phyloP scores from a whole-genome alignment of 2,888 invertebrate genomes.

The Ochropleura leucogaster region DNA sequence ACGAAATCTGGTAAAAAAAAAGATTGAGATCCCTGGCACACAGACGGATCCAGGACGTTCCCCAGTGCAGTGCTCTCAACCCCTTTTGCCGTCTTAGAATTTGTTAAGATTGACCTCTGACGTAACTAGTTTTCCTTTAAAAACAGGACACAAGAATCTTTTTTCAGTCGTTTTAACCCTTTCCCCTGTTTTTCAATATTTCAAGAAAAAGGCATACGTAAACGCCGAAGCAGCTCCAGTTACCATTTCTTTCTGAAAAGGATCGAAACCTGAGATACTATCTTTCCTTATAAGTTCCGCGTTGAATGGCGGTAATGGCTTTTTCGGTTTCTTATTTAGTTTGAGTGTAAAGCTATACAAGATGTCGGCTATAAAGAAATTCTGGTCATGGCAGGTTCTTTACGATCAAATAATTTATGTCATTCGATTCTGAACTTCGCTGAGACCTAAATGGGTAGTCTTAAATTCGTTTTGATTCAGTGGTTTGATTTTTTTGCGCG shows the following conservation, averaged over 20 bases:
- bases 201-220: conserved; percentile 35
- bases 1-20: conserved; percentile 27
- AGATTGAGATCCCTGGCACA: background rate
- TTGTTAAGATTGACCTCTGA: background rate
- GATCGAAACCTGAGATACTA: conserved; percentile 56
- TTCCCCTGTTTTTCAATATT: conserved; percentile 44
- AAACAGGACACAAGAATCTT: conserved; percentile 2
- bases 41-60: background rate
- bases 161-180: conserved; percentile 22
- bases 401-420: conserved; percentile 2
- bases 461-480: background rate
- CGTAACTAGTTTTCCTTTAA: conserved; percentile 2
- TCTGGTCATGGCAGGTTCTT: conserved; percentile 12
- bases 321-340: conserved; percentile 50
- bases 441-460: background rate
- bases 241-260: conserved; percentile 52
- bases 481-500: background rate
- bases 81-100: background rate
- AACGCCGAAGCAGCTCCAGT: conserved; percentile 41
- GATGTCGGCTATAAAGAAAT: conserved; percentile 18
- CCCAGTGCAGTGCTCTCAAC: background rate
- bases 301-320: conserved; percentile 52
- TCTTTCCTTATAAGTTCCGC: conserved; percentile 48
- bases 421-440: too few relatives aligned
- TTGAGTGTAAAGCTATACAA: conserved; percentile 32